Conservation (phyloP, 23 tunicate genomes). For the Diplosoma virens region DNA sequence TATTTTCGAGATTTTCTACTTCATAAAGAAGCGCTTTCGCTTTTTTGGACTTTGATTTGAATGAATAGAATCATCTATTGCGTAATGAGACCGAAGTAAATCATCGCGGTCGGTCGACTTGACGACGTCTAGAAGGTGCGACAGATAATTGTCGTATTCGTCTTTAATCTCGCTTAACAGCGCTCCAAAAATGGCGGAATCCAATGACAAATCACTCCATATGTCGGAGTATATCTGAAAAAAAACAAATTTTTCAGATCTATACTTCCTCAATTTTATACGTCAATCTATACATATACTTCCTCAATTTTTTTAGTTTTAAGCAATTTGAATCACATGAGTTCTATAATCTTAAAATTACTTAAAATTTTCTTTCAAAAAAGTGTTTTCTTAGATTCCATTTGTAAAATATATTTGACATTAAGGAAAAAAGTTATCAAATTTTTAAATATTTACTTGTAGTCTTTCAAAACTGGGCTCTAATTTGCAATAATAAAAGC, state of each 20-base stretch:
- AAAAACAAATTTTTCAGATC: too few species aligned
- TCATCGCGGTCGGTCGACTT: constrained; percentile 43
- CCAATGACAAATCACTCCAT: constrained; percentile 68
- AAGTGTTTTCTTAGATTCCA: too few species aligned
- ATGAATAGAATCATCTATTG: constrained; percentile 22
- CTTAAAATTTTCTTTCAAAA: too few species aligned
- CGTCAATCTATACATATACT: too few species aligned
- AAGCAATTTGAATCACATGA: too few species aligned
- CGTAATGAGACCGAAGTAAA: constrained; percentile 28
- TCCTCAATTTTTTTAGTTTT: too few species aligned
- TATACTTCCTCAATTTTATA: too few species aligned
- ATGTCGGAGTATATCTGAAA: constrained; percentile 67
- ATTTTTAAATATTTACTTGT: constrained; percentile 54
- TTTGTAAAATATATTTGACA: too few species aligned
- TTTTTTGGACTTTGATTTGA: neutral
- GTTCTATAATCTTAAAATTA: too few species aligned
- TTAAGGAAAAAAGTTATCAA: too few species aligned
- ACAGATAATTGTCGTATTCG: constrained; percentile 66
- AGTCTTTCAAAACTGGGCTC: constrained; percentile 64
- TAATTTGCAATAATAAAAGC: constrained; percentile 37
- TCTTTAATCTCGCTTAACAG: constrained; percentile 54
- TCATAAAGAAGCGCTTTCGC: constrained; percentile 28
- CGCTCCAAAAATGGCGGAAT: constrained; percentile 64
- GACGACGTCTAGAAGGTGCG: constrained; percentile 47
- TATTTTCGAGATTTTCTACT: constrained; percentile 51